Base-by-base conservation (phyloP, 2,888 invertebrate species). In the Tridacna crocea region DNA sequence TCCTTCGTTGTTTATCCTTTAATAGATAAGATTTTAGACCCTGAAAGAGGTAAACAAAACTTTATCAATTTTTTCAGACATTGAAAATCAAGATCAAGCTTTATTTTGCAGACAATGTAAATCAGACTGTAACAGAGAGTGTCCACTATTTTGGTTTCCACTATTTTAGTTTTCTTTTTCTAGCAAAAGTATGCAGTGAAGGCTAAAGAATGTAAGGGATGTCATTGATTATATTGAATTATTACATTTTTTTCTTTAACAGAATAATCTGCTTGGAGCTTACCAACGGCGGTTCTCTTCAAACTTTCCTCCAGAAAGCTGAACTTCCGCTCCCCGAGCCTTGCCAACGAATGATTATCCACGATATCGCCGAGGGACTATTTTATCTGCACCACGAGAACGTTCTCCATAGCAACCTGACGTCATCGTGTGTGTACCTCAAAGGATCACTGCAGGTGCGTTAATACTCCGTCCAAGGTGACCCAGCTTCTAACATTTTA, bases 231-330 rank as follows among this genome's bases (percentile, higher is more conserved):
- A 36, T 36, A 36, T 36, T 36, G 11, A 19, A 55, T 55, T 55
- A 2, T 15, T 3, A 55, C 55, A 55, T 6, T 55, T 24, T 63
- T 15, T 75, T 60, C 12, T 55, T 83, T 83, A n/a, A 51, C 87
- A 92, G 92, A 82, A 89, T 92, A 12, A 92, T 91, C 12, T 92
- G 92, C 76, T 82, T 92, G 68, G 91, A 92, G 75, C 78, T 91
- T 82, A 90, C 91, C 11, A 90, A 89, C 72, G 89, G 89, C 63
- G 92, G 92, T 2, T 90, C 89, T 27, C 83, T 92, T 36, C 87
- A 88, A 24, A 89, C 90, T 26, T 87, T 92, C 36, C 84, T 92
- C 55, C 83, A 87, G 72, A 83, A 81, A 46, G 88, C 89, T 26
- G 90, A 91, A 75, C 83, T 88, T 26, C 90, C 92, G 12, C 87